phyloP scores from a whole-genome alignment of 2,888 invertebrate genomes.

The Brachyptera risi region DNA sequence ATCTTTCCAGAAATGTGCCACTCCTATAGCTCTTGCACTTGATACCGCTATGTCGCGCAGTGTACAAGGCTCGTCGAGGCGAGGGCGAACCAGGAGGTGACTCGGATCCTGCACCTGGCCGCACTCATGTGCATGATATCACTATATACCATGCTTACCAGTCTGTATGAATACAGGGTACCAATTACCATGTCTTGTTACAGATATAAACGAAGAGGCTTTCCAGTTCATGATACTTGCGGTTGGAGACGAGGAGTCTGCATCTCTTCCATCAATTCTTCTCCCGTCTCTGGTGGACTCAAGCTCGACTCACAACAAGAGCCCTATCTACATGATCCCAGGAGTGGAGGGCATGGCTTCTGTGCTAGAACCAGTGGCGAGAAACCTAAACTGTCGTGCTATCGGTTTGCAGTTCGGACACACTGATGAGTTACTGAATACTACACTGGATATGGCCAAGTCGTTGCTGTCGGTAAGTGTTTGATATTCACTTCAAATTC shows the following conservation, averaged over 20 bases:
- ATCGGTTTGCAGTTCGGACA: neutral
- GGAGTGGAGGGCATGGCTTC: neutral
- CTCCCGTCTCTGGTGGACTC: constrained; percentile 8
- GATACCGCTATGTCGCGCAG: too few species aligned
- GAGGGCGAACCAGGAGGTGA: too few species aligned
- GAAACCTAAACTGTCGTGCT: neutral
- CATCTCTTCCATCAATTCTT: neutral
- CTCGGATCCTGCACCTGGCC: too few species aligned
- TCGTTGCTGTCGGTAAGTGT: neutral
- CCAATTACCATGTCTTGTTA: too few species aligned
- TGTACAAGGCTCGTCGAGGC: too few species aligned
- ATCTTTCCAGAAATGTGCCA: too few species aligned
- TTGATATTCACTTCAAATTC: neutral
- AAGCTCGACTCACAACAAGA: neutral
- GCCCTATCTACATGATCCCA: neutral
- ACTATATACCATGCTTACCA: too few species aligned
- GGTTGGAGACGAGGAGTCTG: constrained; percentile 13
- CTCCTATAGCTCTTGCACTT: too few species aligned
- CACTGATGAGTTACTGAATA: neutral
- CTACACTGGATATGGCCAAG: neutral
- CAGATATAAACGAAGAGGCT: neutral
- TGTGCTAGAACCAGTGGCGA: neutral
- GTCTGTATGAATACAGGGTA: too few species aligned
- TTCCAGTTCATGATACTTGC: neutral
- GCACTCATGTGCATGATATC: too few species aligned